Base-by-base conservation (phyloP, 1,140 invertebrate genomes). In the Onthophagus taurus region DNA sequence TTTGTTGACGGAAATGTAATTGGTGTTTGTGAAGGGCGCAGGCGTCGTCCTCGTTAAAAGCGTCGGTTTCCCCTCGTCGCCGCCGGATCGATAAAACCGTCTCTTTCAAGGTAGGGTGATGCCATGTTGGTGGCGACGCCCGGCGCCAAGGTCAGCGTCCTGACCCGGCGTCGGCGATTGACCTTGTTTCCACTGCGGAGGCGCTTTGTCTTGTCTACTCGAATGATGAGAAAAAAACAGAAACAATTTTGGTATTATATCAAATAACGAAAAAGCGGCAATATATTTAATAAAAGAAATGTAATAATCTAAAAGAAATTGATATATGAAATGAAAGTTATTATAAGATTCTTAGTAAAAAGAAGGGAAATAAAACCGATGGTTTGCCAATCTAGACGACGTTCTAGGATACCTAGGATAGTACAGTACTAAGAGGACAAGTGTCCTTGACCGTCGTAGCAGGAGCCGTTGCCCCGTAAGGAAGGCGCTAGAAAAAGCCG, bases 81-180 rank as follows among this genome's bases (percentile, higher is more conserved):
- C n/a, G n/a, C n/a, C n/a, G 42, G 33, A 44, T 44, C 42, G 42
- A 44, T 44, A 34, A 17, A 44, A 19, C 17, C 33, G 45, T 48
- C 43, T 41, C 43, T 36, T 45, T 45, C 44, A 45, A 45, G 44
- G 44, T 45, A 45, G 44, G 44, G 24, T 33, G 41, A 43, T 33
- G 41, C 41, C 29, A 31, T 33, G 21, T 33, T 41, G 29, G 41
- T 33, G 31, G 43, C 49, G 47, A 41, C 44, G 31, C 44, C 38
- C 43, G 39, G 33, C 37, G 26, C 49, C 48, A 53, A 53, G 51
- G 51, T 53, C 48, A 50, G 51, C 49, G 51, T 42, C 51, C 51
- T 53, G 51, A 50, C 51, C 48, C 51, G 51, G 39, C 51, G 51
- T 23, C 49, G 51, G 48, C 43, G 49, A 53, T 53, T 53, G 51